Conservation (phyloP, 2,797 vertebrate species). For the Onychomys leucogaster region DNA sequence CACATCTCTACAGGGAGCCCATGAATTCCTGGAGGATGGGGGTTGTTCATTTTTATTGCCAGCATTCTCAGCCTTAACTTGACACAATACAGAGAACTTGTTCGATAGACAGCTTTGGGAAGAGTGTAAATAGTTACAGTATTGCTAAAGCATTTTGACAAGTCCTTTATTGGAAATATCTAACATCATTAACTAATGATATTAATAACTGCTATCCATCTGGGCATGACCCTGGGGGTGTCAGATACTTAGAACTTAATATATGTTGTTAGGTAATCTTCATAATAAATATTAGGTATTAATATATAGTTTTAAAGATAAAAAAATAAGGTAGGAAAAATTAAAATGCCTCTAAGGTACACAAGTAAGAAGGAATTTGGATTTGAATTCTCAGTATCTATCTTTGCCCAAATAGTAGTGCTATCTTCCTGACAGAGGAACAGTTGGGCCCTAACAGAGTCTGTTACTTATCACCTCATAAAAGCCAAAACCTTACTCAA, state of each 20-base stretch:
- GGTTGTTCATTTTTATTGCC: slow-evolving; percentile 15
- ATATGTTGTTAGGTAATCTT: slow-evolving; percentile 15
- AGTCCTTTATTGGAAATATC: not conserved
- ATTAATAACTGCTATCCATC: slow-evolving; percentile 10
- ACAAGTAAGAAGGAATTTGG: not conserved
- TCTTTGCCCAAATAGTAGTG: not conserved
- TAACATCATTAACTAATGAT: slow-evolving; percentile 10
- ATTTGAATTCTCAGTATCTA: slow-evolving; percentile 1
- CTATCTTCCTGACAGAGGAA: not conserved
- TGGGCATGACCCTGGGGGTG: not conserved
- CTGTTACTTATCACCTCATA: not conserved
- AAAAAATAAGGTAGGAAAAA: slow-evolving; percentile 40
- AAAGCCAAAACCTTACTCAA: not conserved
- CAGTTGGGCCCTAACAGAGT: not conserved
- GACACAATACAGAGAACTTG: slow-evolving; percentile 1
- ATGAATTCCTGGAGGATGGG: not conserved
- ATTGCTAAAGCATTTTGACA: not conserved
- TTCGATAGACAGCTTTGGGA: slow-evolving; percentile 42
- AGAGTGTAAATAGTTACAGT: slow-evolving; percentile 35
- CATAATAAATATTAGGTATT: not conserved
- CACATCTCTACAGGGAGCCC: slow-evolving; percentile 12
- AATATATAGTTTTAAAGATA: not conserved
- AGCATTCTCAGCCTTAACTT: not conserved
- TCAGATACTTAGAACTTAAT: not conserved
- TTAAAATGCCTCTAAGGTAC: not conserved